Percentiles rank a stretch among this genome's conserved stretches.
phyloP scores from a whole-genome alignment of 2,113 vertebrate genomes.

The Trematocara stigmaticum region DNA sequence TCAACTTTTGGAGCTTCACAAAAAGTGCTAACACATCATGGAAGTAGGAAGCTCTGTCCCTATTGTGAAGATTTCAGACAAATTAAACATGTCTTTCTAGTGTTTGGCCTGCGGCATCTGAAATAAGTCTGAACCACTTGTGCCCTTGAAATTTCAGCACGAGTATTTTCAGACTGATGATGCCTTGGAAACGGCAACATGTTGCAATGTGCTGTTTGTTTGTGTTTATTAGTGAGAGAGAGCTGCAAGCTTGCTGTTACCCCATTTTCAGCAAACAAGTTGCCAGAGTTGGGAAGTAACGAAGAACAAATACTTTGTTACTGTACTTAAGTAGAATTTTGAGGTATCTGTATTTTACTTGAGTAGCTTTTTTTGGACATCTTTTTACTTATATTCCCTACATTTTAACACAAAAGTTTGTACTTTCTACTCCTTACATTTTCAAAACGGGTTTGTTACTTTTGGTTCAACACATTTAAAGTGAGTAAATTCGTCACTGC shows the following conservation, averaged over 20 bases:
- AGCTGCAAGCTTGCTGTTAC: not conserved
- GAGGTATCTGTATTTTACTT: not conserved
- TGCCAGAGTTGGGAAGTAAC: not conserved
- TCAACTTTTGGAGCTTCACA: not conserved
- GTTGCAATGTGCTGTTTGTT: not conserved
- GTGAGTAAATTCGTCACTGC: not conserved
- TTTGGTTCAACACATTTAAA: not conserved
- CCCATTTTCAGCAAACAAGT: not conserved
- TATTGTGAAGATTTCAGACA: not conserved
- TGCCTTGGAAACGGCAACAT: not conserved
- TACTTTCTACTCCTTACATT: not conserved
- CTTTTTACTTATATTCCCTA: not conserved
- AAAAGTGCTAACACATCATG: not conserved
- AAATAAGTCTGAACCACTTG: not conserved
- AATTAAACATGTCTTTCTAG: not conserved
- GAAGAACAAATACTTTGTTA: not conserved
- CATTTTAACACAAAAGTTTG: not conserved
- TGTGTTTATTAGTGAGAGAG: not conserved
- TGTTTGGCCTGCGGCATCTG: not conserved
- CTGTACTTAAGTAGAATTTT: not conserved
- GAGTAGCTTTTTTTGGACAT: not conserved
- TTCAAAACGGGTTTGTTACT: not conserved
- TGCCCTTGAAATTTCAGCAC: not conserved
- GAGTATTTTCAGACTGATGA: not conserved
- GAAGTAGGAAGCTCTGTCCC: not conserved